These are phyloP conservation scores for Tapera naevia DNA, from an alignment of 2,797 vertebrate genomes.

Conservation along the genomic window DNA sequence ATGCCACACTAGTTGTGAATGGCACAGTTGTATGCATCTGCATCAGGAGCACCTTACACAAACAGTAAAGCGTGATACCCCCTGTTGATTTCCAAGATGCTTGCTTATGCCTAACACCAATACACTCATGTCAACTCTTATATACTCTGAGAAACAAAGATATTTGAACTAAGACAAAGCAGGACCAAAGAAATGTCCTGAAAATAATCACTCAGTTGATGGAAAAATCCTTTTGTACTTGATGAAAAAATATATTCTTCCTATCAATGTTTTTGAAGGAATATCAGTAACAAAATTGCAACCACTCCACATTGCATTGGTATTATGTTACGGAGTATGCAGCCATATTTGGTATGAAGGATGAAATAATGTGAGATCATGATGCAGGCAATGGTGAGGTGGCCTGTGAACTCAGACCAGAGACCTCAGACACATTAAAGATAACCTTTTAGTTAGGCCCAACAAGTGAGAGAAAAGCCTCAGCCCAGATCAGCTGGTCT, in stretches of 20 bases:
- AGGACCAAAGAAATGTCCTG: neutral
- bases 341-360: neutral
- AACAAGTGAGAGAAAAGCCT: neutral
- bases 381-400: neutral
- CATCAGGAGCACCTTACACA: neutral
- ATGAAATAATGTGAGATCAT: neutral
- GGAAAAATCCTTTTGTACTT: neutral
- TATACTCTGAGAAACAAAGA: neutral
- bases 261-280: neutral
- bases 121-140: neutral
- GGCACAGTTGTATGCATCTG: neutral
- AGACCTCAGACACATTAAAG: neutral
- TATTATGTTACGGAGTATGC: neutral
- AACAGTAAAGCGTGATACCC: neutral
- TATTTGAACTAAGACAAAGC: neutral
- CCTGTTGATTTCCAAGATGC: neutral
- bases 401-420: neutral
- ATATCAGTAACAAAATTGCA: neutral
- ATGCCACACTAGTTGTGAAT: neutral
- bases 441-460: neutral
- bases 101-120: neutral
- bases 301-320: neutral
- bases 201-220: neutral
- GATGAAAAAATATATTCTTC: neutral
- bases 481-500: neutral